These are phyloP conservation scores for Prunella himalayana DNA, from an alignment of 2,113 vertebrate species.

Conservation along the genomic window DNA sequence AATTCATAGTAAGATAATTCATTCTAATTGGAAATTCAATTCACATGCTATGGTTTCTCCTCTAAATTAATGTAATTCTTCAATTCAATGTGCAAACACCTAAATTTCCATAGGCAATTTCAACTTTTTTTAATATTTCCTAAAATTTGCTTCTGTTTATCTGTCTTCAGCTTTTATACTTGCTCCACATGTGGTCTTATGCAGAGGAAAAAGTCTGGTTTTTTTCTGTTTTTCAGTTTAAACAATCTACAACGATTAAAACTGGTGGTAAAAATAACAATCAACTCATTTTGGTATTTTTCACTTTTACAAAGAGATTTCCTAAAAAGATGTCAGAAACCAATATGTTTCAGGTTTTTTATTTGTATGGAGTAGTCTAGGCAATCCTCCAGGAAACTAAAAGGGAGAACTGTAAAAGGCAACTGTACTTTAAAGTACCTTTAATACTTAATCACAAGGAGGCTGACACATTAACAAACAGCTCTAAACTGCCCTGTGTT, in stretches of 20 bases:
- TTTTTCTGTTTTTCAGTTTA: not conserved
- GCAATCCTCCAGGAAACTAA: not conserved
- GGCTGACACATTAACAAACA: not conserved
- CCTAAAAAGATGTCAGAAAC: not conserved
- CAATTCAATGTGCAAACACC: not conserved
- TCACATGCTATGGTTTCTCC: not conserved
- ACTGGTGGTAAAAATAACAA: not conserved
- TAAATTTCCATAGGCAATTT: not conserved
- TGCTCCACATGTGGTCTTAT: not conserved
- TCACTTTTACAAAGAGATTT: not conserved
- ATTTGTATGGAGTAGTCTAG: not conserved
- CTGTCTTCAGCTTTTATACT: not conserved
- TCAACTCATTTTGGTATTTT: not conserved
- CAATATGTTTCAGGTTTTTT: not conserved
- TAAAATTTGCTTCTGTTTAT: not conserved
- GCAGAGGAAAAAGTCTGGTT: not conserved
- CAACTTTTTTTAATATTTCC: not conserved
- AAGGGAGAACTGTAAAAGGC: not conserved
- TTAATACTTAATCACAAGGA: not conserved
- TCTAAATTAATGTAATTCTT: not conserved
- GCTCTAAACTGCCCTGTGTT: not conserved
- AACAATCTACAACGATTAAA: not conserved
- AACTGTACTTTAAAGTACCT: not conserved
- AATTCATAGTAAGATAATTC: not conserved
- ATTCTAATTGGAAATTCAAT: not conserved